Evolutionary conservation across 2,797 vertebrate genomes (phyloP), one percentile per base, ranked within the genome.

Genomic region (Tarsius wallacei): DNA sequence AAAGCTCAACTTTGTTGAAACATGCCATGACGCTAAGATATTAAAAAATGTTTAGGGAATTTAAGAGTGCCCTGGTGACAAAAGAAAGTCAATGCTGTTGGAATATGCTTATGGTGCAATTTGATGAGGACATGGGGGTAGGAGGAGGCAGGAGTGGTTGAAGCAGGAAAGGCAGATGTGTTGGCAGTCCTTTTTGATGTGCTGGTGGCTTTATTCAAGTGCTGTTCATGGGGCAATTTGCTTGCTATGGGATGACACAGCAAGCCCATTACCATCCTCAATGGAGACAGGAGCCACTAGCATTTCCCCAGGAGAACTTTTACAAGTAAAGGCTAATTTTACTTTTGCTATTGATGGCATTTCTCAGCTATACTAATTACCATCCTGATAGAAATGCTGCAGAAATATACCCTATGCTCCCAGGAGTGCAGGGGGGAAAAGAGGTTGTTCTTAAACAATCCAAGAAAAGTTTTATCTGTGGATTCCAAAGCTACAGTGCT

Each of bases 281-380:
- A 59, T 95, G 82, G 85, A 89, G 90, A 87, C 13, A 70, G 82
- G 49, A 94, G 70, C 53, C 93, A 97, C 74, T 47, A 55, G 78
- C 24, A 61, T 87, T 81, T 97, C 55, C 95, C 89, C 93, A 87
- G 91, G 96, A 97, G 95, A 94, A 87, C 90, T 89, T 93, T 96
- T 93, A 90, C 76, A 93, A 94, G 95, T 90, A 76, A 94, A 94
- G 89, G 80, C 92, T 97, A 96, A 97, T 97, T 97, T 97, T 95
- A 96, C 94, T 97, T 97, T 93, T 89, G 83, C 96, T 96, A 76
- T 94, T 91, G 96, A 94, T 96, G 91, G 74, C 82, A 90, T 97
- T 97, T 96, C 91, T 87, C 49, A 81, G 86, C 87, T 89, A 26
- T 91, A 26, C 85, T 97, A 96, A 98, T 94, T 97, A 86, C 74